phyloP scores from a whole-genome alignment of 1,140 invertebrate genomes.

The Sarcophaga peregrina region DNA sequence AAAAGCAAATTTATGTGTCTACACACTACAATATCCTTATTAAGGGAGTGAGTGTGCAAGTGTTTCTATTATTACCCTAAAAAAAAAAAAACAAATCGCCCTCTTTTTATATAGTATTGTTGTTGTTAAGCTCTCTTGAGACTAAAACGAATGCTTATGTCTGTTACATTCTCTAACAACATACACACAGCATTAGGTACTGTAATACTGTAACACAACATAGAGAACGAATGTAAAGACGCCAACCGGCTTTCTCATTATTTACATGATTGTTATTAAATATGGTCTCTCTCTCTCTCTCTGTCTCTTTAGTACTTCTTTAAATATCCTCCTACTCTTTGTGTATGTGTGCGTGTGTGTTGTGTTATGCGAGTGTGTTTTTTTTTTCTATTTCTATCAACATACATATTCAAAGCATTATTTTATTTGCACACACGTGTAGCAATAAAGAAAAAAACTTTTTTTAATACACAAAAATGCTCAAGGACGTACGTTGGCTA shows the following conservation, averaged over 20 bases:
- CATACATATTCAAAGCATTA: not conserved
- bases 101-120: too few relatives aligned
- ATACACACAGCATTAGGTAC: too few relatives aligned
- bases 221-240: not conserved
- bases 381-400: not conserved
- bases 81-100: not conserved
- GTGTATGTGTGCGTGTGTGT: too few relatives aligned
- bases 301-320: not conserved
- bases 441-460: not conserved
- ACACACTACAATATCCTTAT: not conserved
- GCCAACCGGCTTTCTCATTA: not conserved
- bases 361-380: not conserved
- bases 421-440: constrained; percentile 24
- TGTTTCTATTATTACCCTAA: not conserved
- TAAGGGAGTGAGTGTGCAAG: not conserved
- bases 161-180: too few relatives aligned
- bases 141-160: not conserved
- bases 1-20: not conserved
- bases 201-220: not conserved
- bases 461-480: not conserved
- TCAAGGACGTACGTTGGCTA: constrained; percentile 29
- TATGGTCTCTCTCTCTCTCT: too few relatives aligned
- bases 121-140: constrained; percentile 6
- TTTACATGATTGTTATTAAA: not conserved
- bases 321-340: too few relatives aligned